Conservation (phyloP, 2,113 vertebrate genomes). For the Rhinichthys klamathensis region DNA sequence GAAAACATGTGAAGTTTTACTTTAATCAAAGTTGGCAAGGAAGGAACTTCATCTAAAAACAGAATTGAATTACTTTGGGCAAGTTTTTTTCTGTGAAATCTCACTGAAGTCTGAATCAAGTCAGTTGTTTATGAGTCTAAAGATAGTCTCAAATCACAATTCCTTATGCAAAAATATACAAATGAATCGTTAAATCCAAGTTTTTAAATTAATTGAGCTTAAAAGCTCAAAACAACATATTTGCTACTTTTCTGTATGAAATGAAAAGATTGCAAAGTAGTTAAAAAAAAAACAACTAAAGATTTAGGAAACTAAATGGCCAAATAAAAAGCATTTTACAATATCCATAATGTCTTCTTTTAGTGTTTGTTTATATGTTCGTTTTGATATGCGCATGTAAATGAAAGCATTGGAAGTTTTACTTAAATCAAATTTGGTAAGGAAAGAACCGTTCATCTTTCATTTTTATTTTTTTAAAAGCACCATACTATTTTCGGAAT, state of each 20-base stretch:
- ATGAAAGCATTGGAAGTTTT: background rate
- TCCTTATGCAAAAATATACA: no score
- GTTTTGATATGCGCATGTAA: background rate
- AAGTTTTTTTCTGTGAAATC: background rate
- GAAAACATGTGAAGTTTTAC: background rate
- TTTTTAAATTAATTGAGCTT: no score
- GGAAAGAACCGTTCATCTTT: background rate
- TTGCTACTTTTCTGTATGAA: background rate
- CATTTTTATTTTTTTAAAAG: background rate
- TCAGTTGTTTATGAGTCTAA: background rate
- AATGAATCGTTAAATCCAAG: no score
- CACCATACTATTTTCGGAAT: background rate
- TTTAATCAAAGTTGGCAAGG: background rate
- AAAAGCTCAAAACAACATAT: no score
- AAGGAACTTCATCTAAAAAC: background rate
- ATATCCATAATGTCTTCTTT: background rate
- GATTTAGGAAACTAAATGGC: background rate
- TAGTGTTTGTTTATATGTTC: background rate
- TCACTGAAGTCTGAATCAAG: background rate
- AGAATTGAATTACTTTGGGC: background rate
- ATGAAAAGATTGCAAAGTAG: background rate
- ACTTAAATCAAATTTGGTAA: background rate
- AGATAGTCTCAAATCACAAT: background rate
- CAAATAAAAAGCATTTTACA: background rate
- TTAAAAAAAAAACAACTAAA: no score